These are phyloP conservation scores for Leptatherina wallacei DNA, from an alignment of 2,797 vertebrate species.

Conservation along the genomic window DNA sequence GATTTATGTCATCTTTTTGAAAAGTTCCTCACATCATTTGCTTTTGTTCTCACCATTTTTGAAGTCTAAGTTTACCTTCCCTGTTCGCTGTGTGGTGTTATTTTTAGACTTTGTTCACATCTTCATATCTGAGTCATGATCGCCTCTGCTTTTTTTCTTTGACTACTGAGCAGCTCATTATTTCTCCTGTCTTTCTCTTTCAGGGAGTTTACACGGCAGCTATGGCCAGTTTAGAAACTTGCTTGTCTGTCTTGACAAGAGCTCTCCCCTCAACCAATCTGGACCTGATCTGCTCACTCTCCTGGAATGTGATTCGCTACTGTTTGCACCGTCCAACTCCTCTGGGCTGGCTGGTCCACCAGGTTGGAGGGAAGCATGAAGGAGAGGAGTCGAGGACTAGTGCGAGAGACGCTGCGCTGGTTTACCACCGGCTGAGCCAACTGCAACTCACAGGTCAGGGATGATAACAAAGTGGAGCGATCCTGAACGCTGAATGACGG, in stretches of 20 bases:
- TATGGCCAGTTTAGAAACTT: constrained; percentile 90
- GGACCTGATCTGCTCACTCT: constrained; percentile 92
- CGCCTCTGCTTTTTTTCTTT: neutral
- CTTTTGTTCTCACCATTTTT: constrained; percentile 29
- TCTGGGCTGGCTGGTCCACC: constrained; percentile 93
- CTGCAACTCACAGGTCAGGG: constrained; percentile 92
- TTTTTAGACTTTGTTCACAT: constrained; percentile 40
- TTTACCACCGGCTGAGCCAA: constrained; percentile 94
- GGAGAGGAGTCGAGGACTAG: constrained; percentile 94
- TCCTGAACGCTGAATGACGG: neutral
- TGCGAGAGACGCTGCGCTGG: constrained; percentile 90
- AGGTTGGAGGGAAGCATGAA: constrained; percentile 89
- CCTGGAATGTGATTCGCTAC: constrained; percentile 96
- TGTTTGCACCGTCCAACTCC: constrained; percentile 91
- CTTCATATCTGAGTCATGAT: constrained; percentile 28
- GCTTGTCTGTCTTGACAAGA: constrained; percentile 89
- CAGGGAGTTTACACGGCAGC: constrained; percentile 93
- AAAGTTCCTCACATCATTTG: constrained; percentile 3
- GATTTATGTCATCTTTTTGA: constrained; percentile 1
- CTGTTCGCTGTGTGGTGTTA: constrained; percentile 20
- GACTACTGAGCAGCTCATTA: constrained; percentile 5
- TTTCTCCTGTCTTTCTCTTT: neutral
- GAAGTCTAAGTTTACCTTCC: constrained; percentile 21
- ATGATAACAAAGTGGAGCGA: neutral
- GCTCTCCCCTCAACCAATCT: constrained; percentile 89